These are phyloP conservation scores for Neodiprion lecontei DNA, from an alignment of 1,140 invertebrate species.

Conservation along the genomic window DNA sequence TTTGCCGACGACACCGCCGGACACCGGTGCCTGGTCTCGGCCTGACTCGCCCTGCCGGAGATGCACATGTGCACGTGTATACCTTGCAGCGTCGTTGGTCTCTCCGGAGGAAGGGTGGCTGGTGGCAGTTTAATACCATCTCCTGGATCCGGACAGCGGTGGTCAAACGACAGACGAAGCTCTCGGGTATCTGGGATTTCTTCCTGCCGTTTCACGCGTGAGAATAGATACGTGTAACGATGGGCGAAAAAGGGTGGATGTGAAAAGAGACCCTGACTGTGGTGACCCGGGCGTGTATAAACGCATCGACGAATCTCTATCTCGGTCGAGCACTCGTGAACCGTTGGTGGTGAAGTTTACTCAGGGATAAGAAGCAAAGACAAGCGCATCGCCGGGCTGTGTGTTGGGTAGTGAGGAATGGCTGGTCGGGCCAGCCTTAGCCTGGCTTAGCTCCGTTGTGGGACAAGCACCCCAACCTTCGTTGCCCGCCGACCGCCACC, in stretches of 20 bases:
- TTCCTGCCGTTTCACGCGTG: no score
- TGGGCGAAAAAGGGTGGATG: slow-evolving; percentile 25
- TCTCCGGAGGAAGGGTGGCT: neutral
- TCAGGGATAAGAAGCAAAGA: slow-evolving; percentile 57
- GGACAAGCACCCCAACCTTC: no score
- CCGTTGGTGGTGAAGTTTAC: slow-evolving; percentile 49
- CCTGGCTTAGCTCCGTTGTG: slow-evolving; percentile 51
- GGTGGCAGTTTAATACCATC: slow-evolving; percentile 57
- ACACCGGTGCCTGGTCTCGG: slow-evolving; percentile 59
- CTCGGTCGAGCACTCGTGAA: slow-evolving; percentile 32
- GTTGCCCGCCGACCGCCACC: slow-evolving; percentile 48
- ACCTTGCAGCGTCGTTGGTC: neutral
- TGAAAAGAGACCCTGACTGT: slow-evolving; percentile 16
- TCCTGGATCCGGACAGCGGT: slow-evolving; percentile 55
- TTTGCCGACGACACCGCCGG: slow-evolving; percentile 63
- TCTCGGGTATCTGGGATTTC: neutral
- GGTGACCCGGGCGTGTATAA: slow-evolving; percentile 28
- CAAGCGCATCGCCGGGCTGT: slow-evolving; percentile 46
- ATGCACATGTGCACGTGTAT: slow-evolving; percentile 50
- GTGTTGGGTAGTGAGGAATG: slow-evolving; percentile 57
- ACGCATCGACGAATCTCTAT: slow-evolving; percentile 57
- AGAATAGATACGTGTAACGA: no score
- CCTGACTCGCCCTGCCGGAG: slow-evolving; percentile 40
- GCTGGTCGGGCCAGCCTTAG: slow-evolving; percentile 60
- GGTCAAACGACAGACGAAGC: slow-evolving; percentile 57